These are phyloP conservation scores for Tachina grossa DNA, from an alignment of 2,888 invertebrate genomes.

Conservation along the genomic window DNA sequence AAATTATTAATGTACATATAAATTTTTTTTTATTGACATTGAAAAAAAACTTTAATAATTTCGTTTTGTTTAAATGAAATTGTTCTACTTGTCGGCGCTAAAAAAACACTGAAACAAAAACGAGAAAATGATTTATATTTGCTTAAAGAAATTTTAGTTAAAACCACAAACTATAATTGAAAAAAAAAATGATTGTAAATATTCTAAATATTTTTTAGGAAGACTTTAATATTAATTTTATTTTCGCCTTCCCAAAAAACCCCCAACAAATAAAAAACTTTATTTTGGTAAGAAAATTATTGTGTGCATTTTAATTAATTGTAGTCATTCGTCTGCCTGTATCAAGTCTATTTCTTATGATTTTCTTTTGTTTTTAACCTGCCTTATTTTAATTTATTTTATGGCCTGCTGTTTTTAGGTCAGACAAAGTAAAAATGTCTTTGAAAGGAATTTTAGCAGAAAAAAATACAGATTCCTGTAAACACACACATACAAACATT, in stretches of 20 bases:
- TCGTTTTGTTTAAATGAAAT: slow-evolving; percentile 29
- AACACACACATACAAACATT: slow-evolving; percentile 4
- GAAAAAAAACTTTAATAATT: slow-evolving; percentile 47
- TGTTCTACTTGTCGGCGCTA: slow-evolving; percentile 41
- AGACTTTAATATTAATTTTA: slow-evolving; percentile 8
- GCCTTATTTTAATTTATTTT: slow-evolving; percentile 24
- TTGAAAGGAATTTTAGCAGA: slow-evolving; percentile 15
- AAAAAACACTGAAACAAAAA: slow-evolving; percentile 9
- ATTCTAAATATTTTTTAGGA: slow-evolving; percentile 16
- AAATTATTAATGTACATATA: slow-evolving; percentile 5
- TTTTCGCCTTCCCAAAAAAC: background rate
- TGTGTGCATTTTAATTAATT: slow-evolving; percentile 39
- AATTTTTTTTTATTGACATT: slow-evolving; percentile 31
- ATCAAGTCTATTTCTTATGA: slow-evolving; percentile 1
- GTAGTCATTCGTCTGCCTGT: slow-evolving; percentile 27
- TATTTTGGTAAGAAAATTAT: background rate
- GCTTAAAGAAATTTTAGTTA: slow-evolving; percentile 22
- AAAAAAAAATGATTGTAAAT: background rate
- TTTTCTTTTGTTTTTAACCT: background rate
- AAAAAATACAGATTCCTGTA: slow-evolving; percentile 21
- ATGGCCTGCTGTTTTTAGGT: slow-evolving; percentile 21
- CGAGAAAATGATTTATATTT: slow-evolving; percentile 10
- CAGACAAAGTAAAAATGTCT: slow-evolving; percentile 41
- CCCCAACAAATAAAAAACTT: background rate
- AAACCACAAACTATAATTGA: slow-evolving; percentile 10